These are phyloP conservation scores for Heteropelma amictum DNA, from an alignment of 2,888 invertebrate species.

Conservation along the genomic window DNA sequence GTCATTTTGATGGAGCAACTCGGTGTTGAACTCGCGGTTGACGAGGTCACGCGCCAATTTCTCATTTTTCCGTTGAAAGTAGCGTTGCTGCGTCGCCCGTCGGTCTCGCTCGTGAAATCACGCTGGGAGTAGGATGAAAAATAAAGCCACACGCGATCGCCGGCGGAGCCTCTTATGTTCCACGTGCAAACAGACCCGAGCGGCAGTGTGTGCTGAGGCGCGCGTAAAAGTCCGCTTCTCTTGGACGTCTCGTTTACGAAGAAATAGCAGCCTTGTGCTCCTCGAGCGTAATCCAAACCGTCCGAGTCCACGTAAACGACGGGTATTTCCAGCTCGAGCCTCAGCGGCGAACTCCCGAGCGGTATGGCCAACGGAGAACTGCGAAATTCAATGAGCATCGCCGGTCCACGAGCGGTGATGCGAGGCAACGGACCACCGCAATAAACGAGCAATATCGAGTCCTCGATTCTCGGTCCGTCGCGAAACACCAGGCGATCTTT, in stretches of 20 bases:
- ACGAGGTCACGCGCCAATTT: constrained; percentile 3
- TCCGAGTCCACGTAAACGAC: constrained; percentile 93
- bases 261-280: constrained; percentile 76
- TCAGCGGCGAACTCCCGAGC: constrained; percentile 84
- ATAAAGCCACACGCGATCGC: constrained; percentile 92
- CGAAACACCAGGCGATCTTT: constrained; percentile 91
- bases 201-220: constrained; percentile 90
- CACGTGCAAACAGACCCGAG: constrained; percentile 93
- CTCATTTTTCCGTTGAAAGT: constrained; percentile 58
- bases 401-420: constrained; percentile 86
- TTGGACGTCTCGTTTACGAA: constrained; percentile 79
- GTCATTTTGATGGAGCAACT: constrained; percentile 70
- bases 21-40: neutral
- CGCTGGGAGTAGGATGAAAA: constrained; percentile 91
- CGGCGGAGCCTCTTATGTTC: constrained; percentile 88
- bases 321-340: constrained; percentile 92
- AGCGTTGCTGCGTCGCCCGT: constrained; percentile 74
- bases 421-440: constrained; percentile 93
- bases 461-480: constrained; percentile 90
- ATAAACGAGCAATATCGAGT: constrained; percentile 90
- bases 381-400: constrained; percentile 93
- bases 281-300: constrained; percentile 88
- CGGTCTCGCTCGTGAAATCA: constrained; percentile 80
- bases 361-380: constrained; percentile 92
- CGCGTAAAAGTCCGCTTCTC: constrained; percentile 86